phyloP scores from a whole-genome alignment of 2,113 vertebrate genomes.

The Prinia subflava region DNA sequence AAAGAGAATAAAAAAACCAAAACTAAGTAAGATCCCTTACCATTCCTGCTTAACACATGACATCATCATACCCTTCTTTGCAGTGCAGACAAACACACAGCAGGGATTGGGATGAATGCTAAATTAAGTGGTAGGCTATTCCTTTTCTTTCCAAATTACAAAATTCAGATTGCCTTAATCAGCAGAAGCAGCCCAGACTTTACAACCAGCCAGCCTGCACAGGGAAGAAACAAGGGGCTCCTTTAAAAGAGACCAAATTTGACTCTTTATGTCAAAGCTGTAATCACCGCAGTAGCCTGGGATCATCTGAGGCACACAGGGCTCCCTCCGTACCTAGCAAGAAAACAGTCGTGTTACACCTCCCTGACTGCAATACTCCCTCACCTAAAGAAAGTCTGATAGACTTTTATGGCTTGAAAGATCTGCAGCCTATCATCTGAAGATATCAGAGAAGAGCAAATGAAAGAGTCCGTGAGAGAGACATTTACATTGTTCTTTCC shows the following conservation, averaged over 20 bases:
- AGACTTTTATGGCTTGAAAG: slow-evolving; percentile 8
- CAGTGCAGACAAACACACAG: not conserved
- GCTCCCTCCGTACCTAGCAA: not conserved
- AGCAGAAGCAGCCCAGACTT: not conserved
- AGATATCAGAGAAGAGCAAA: slow-evolving; percentile 7
- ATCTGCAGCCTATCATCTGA: slow-evolving; percentile 2
- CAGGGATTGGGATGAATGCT: not conserved
- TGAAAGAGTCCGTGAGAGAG: slow-evolving; percentile 15
- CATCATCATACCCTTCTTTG: not conserved
- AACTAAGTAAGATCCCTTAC: not conserved
- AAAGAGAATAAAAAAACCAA: not conserved
- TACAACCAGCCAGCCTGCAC: not conserved
- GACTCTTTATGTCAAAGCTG: not conserved
- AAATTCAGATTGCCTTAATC: not conserved
- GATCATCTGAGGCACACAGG: not conserved
- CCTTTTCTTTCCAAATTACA: not conserved
- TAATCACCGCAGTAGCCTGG: not conserved
- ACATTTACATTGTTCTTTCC: slow-evolving; percentile 56
- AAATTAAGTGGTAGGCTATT: not conserved
- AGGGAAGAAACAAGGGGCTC: not conserved
- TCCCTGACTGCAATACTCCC: not conserved
- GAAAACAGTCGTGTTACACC: not conserved
- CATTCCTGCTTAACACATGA: not conserved
- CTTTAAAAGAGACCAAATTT: not conserved
- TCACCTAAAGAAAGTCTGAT: not conserved